Percentiles rank a stretch among this genome's conserved stretches.
Conservation (phyloP, 2,797 vertebrate species). For the Hoplostethus mediterraneus region DNA sequence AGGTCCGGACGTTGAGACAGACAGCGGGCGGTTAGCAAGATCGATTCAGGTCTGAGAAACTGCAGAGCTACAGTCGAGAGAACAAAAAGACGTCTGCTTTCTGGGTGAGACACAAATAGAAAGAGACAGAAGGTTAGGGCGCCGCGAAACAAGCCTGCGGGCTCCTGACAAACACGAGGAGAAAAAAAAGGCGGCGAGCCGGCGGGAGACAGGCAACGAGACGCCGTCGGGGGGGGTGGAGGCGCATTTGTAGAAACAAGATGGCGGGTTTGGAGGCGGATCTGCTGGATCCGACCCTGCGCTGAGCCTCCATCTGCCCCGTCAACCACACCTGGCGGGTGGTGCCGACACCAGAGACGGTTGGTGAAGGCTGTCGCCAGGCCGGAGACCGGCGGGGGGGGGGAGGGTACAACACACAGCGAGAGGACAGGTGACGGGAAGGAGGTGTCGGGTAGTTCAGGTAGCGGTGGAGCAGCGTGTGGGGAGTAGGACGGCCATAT, state of each 20-base stretch:
- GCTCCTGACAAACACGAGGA: slow-evolving; percentile 27
- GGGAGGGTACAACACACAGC: slow-evolving; percentile 18
- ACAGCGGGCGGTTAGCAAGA: slow-evolving; percentile 27
- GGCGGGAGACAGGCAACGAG: slow-evolving; percentile 16
- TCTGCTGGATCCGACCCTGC: slow-evolving; percentile 30
- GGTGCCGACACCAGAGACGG: slow-evolving; percentile 37
- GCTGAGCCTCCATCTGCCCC: slow-evolving; percentile 76
- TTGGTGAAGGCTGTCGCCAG: slow-evolving; percentile 23
- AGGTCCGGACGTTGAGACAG: slow-evolving; percentile 57
- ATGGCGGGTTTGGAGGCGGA: background rate
- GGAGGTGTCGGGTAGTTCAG: background rate
- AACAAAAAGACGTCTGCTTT: slow-evolving; percentile 34
- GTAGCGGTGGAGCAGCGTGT: no score
- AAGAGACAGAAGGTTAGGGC: slow-evolving; percentile 61
- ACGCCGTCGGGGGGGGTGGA: slow-evolving; percentile 2
- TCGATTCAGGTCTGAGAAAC: slow-evolving; percentile 9
- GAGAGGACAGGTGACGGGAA: slow-evolving; percentile 30
- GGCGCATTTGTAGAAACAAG: slow-evolving; percentile 59
- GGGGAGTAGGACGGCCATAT: no score
- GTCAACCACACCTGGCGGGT: slow-evolving; percentile 61
- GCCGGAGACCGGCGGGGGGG: slow-evolving; percentile 25
- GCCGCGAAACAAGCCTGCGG: slow-evolving; percentile 49
- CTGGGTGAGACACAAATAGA: slow-evolving; percentile 53
- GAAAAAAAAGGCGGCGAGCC: slow-evolving; percentile 24
- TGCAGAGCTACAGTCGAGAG: slow-evolving; percentile 5